A percentile compares a stretch with the other conserved stretches of the same genome.
These are phyloP conservation scores for Mus pahari DNA, from an alignment of 2,113 vertebrate species.

Conservation along the genomic window DNA sequence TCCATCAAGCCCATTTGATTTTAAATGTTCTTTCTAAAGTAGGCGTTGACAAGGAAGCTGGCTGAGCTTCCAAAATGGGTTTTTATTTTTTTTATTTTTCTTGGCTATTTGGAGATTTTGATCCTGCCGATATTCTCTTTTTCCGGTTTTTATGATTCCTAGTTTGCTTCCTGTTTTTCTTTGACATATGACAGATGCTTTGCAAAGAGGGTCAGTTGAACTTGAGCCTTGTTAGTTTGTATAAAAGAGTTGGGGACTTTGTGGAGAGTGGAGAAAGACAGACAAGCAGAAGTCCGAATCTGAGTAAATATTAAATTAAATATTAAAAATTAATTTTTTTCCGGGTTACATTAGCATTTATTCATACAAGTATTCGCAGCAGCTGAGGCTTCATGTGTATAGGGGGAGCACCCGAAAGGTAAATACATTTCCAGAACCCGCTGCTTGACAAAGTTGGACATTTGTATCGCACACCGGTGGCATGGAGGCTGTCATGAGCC, in stretches of 20 bases:
- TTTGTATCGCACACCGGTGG: rapidly evolving
- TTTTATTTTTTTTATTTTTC: not conserved
- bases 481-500: not conserved
- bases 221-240: constrained; percentile 3
- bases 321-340: not conserved
- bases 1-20: constrained; percentile 41
- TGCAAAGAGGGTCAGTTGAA: not conserved
- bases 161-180: constrained; percentile 42
- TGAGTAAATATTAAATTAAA: too few species aligned
- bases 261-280: not conserved
- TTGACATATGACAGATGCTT: constrained; percentile 57
- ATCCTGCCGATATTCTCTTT: constrained; percentile 55
- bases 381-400: not conserved
- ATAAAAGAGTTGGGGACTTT: not conserved
- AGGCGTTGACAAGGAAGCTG: not conserved
- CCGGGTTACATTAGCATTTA: constrained; percentile 50
- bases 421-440: not conserved
- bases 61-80: not conserved
- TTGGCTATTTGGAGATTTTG: constrained; percentile 56
- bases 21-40: constrained; percentile 22
- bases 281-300: not conserved
- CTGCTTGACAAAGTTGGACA: constrained; percentile 7
- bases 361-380: constrained; percentile 41
- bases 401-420: not conserved
- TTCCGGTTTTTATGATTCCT: constrained; percentile 14